Percentiles rank a stretch among this genome's conserved stretches.
Conservation (phyloP, 2,797 vertebrate species). For the Rhadinocentrus ornatus region DNA sequence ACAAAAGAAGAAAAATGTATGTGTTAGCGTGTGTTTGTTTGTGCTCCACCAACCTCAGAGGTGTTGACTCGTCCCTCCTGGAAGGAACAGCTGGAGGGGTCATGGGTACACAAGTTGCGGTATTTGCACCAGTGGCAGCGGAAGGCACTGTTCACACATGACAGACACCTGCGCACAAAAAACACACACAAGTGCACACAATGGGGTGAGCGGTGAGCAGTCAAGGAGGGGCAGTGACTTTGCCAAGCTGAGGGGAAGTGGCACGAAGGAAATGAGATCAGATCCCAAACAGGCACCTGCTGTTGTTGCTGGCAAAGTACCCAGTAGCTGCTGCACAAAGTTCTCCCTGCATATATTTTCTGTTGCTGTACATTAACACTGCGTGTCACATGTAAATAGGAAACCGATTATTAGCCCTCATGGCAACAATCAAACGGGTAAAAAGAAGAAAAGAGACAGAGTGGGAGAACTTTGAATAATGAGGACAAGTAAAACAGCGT, state of each 20-base stretch:
- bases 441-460: constrained; percentile 21
- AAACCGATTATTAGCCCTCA: constrained; percentile 20
- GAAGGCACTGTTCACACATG: constrained; percentile 97
- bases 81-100: constrained; percentile 97
- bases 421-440: constrained; percentile 32
- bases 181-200: constrained; percentile 38
- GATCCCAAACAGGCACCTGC: constrained; percentile 72
- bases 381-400: constrained; percentile 6
- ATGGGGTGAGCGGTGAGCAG: constrained; percentile 9
- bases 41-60: constrained; percentile 88
- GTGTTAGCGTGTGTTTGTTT: constrained; percentile 7
- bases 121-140: constrained; percentile 99
- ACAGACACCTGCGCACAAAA: constrained; percentile 90
- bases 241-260: constrained; percentile 50
- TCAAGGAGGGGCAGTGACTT: constrained; percentile 40
- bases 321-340: constrained; percentile 40
- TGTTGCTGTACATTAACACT: constrained; percentile 40
- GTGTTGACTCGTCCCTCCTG: constrained; percentile 97
- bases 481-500: constrained; percentile 65
- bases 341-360: constrained; percentile 53
- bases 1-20: neutral
- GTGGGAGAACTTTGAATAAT: constrained; percentile 46
- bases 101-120: constrained; percentile 96
- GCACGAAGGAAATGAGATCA: constrained; percentile 73
- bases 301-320: constrained; percentile 67